These are phyloP conservation scores for Aldabrachelys gigantea DNA, from an alignment of 2,113 vertebrate genomes.

Conservation along the genomic window DNA sequence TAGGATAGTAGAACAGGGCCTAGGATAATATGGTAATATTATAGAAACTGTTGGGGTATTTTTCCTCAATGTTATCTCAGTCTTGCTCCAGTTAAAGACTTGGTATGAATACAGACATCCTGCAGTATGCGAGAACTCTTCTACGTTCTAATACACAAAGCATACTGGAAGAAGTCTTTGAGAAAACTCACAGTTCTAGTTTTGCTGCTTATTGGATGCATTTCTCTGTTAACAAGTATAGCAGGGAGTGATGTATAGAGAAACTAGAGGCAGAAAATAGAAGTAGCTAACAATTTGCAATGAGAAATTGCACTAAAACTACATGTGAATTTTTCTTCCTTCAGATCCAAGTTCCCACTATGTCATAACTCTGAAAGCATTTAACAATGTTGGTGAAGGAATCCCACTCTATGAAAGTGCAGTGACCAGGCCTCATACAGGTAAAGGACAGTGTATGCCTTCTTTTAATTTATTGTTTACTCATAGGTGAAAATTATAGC, in stretches of 20 bases:
- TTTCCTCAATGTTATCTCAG: neutral
- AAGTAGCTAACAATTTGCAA: neutral
- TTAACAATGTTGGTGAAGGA: slow-evolving; percentile 95
- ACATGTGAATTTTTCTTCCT: neutral
- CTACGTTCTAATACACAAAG: neutral
- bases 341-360: slow-evolving; percentile 97
- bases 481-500: fast-evolving
- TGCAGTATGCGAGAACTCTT: neutral
- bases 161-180: fast-evolving
- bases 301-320: neutral
- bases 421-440: slow-evolving; percentile 92
- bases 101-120: fast-evolving
- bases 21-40: neutral
- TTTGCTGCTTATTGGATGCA: neutral
- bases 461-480: too few species aligned
- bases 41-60: neutral
- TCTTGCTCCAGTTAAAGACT: neutral
- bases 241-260: neutral
- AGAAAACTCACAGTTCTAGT: neutral
- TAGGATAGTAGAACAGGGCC: neutral
- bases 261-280: neutral
- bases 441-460: slow-evolving; percentile 70
- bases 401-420: slow-evolving; percentile 98
- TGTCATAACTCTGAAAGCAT: slow-evolving; percentile 96
- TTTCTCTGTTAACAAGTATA: neutral